These are phyloP conservation scores for Actinernus sp. DNA, from an alignment of 92 coral and sea anemone genomes.

Conservation along the genomic window DNA sequence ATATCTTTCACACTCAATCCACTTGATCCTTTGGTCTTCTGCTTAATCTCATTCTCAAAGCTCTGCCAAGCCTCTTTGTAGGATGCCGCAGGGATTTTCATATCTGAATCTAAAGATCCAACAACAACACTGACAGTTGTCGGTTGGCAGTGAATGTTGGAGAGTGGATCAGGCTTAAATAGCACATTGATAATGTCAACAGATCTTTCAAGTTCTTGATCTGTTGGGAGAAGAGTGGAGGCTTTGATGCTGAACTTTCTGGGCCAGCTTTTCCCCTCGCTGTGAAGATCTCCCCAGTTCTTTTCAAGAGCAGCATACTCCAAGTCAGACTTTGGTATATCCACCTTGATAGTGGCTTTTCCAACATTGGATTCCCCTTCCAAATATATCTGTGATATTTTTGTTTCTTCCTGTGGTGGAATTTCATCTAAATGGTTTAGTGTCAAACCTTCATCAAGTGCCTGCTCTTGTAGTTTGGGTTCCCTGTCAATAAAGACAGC, in stretches of 20 bases:
- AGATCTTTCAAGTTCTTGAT: background rate
- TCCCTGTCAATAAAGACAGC: too few species aligned
- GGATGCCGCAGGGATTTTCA: too few species aligned
- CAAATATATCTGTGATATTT: too few species aligned
- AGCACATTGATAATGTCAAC: conserved; percentile 7
- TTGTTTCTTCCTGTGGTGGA: too few species aligned
- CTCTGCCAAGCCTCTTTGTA: conserved; percentile 3
- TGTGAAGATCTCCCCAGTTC: conserved; percentile 52
- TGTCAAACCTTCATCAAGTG: too few species aligned
- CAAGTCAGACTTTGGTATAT: too few species aligned
- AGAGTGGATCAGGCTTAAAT: conserved; percentile 24
- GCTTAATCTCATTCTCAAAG: conserved; percentile 16
- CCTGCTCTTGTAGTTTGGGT: too few species aligned
- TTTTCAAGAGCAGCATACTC: conserved; percentile 16
- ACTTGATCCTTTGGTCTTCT: background rate
- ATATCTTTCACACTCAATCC: conserved; percentile 31
- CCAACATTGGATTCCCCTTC: too few species aligned
- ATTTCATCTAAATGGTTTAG: too few species aligned
- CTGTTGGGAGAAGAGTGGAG: background rate
- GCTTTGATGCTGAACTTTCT: conserved; percentile 47
- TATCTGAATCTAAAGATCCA: conserved; percentile 1
- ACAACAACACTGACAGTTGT: conserved; percentile 33
- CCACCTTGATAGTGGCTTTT: too few species aligned
- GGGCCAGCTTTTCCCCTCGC: conserved; percentile 53
- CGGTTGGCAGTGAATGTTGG: background rate